A percentile compares a stretch with the other conserved stretches of the same genome.
Conservation (phyloP, 2,113 vertebrate genomes). For the Heptranchias perlo region DNA sequence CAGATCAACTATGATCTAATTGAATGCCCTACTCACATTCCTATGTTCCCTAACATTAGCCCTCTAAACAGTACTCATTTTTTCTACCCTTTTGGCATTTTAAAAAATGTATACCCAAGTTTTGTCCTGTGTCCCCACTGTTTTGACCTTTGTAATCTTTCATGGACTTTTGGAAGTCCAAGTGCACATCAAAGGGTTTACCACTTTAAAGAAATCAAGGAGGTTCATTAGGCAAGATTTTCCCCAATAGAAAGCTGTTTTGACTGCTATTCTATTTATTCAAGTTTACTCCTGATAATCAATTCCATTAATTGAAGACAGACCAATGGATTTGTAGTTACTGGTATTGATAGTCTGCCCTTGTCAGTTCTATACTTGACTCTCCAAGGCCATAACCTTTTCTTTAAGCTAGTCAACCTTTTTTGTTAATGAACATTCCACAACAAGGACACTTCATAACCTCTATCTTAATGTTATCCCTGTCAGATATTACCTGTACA, state of each 20-base stretch:
- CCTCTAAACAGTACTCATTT: neutral
- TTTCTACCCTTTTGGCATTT: neutral
- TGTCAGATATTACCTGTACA: neutral
- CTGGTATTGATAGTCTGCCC: too few relatives aligned
- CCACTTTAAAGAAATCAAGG: neutral
- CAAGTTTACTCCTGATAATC: neutral
- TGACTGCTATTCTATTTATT: neutral
- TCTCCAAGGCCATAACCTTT: neutral
- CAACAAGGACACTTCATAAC: neutral
- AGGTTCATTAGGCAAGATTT: neutral
- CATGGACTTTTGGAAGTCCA: neutral
- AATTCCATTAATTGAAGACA: neutral
- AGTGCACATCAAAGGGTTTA: neutral
- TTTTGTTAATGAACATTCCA: neutral
- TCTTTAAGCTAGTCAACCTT: neutral
- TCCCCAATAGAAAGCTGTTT: neutral
- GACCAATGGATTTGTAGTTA: neutral
- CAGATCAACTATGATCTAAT: neutral
- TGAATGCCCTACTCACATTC: neutral
- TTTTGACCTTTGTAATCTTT: neutral
- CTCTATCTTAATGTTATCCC: too few relatives aligned
- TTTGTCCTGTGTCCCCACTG: too few relatives aligned
- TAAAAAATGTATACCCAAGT: too few relatives aligned
- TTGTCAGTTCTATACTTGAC: neutral
- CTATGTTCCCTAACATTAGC: neutral